Evolutionary conservation across 2,888 invertebrate genomes (phyloP).

Genomic region (Aleiodes testaceus): DNA sequence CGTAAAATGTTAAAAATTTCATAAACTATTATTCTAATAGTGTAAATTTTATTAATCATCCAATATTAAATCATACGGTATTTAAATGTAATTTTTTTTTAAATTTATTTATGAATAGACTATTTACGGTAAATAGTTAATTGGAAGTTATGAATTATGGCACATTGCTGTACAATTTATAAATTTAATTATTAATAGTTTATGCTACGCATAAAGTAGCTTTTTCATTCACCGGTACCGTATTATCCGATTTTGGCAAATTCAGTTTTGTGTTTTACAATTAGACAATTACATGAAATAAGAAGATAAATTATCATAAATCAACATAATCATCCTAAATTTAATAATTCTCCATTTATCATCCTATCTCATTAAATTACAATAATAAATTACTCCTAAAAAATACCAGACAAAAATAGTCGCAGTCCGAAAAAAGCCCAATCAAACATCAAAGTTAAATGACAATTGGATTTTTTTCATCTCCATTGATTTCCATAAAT

Average conservation of each 20-base stretch:
- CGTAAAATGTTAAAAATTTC: no score
- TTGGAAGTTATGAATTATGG: conserved; percentile 48
- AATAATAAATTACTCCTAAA: conserved; percentile 21
- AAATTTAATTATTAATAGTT: conserved; percentile 19
- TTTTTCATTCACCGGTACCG: conserved; percentile 28
- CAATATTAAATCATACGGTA: conserved; percentile 8
- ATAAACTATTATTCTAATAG: no score
- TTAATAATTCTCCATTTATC: conserved; percentile 1
- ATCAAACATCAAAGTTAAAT: neutral
- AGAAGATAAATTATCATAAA: conserved; percentile 2
- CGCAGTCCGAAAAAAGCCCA: conserved; percentile 8
- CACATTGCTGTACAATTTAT: conserved; percentile 53
- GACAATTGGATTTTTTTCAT: conserved; percentile 18
- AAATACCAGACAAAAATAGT: conserved; percentile 22
- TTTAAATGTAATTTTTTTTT: neutral
- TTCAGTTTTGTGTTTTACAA: conserved; percentile 35
- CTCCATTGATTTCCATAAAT: neutral
- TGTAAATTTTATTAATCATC: no score
- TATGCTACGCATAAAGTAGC: conserved; percentile 28
- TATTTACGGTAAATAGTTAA: neutral
- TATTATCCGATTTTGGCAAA: conserved; percentile 43
- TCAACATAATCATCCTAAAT: neutral
- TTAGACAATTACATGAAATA: conserved; percentile 15
- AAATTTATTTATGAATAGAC: neutral
- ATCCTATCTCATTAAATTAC: conserved; percentile 7